Conservation (phyloP, 1,140 invertebrate genomes). For the Drosophila malerkotliana region DNA sequence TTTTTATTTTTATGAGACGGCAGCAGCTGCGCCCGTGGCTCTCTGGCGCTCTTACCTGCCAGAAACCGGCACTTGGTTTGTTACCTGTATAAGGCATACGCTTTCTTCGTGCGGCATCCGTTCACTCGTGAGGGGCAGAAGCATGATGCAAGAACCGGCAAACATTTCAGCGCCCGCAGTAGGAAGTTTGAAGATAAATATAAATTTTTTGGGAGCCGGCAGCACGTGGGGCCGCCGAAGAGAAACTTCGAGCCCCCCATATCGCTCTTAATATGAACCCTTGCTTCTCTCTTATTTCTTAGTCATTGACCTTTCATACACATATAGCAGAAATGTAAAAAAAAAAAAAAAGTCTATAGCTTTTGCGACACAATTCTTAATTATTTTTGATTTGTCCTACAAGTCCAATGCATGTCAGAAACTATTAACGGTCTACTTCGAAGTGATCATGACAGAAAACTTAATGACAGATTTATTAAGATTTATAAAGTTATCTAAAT, state of each 20-base stretch:
- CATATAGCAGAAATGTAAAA: neutral
- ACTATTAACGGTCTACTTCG: neutral
- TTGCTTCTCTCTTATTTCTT: conserved; percentile 15
- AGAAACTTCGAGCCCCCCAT: conserved; percentile 15
- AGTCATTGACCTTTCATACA: conserved; percentile 44
- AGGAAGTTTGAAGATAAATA: conserved; percentile 42
- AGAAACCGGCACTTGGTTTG: neutral
- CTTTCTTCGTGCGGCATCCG: conserved; percentile 16
- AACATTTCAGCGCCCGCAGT: conserved; percentile 43
- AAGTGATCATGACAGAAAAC: too few relatives aligned
- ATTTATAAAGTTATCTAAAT: too few relatives aligned
- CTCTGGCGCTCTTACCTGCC: conserved; percentile 32
- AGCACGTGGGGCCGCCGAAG: conserved; percentile 42
- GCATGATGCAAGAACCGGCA: conserved; percentile 66
- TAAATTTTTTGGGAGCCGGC: conserved; percentile 7
- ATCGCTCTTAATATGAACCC: conserved; percentile 20
- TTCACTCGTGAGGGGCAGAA: neutral
- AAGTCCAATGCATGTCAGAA: neutral
- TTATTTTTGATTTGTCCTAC: neutral
- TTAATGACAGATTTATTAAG: too few relatives aligned
- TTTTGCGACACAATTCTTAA: neutral
- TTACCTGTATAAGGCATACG: conserved; percentile 29
- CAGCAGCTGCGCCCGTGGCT: conserved; percentile 10
- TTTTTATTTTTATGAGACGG: conserved; percentile 19
- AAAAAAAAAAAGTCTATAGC: too few relatives aligned